Percentiles rank a stretch among this genome's conserved stretches.
Evolutionary conservation across 2,888 invertebrate species (phyloP).

Genomic region (Orchesella flavescens): DNA sequence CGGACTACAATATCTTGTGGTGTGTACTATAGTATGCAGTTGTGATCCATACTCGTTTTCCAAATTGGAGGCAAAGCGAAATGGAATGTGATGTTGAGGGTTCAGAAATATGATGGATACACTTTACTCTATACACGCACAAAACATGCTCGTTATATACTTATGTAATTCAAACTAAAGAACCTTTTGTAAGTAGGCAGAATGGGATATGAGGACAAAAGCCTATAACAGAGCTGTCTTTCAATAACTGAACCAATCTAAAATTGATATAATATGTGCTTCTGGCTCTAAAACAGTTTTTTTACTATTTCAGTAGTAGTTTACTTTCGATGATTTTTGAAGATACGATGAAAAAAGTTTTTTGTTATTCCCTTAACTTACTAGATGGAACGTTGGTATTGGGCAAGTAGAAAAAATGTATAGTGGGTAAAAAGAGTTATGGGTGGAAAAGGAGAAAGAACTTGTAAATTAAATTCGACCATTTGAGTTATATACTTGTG

Average conservation of each 20-base stretch:
- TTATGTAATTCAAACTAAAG: too few relatives aligned
- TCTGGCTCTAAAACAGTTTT: constrained; percentile 36
- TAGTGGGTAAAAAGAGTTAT: not conserved
- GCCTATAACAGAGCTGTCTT: constrained; percentile 27
- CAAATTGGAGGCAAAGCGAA: constrained; percentile 20
- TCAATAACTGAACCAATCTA: constrained; percentile 46
- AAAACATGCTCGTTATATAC: not conserved
- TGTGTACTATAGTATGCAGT: not conserved
- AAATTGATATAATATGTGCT: constrained; percentile 9
- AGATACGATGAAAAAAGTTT: constrained; percentile 59
- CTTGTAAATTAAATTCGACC: constrained; percentile 58
- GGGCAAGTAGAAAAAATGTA: not conserved
- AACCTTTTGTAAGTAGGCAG: constrained; percentile 17
- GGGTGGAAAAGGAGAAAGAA: constrained; percentile 30
- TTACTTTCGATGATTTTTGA: constrained; percentile 46
- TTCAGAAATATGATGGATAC: not conserved
- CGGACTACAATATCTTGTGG: not conserved
- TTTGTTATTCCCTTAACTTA: constrained; percentile 43
- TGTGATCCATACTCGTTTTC: not conserved
- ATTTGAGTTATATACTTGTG: constrained; percentile 22
- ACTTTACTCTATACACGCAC: not conserved
- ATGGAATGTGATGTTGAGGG: constrained; percentile 46
- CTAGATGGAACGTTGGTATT: constrained; percentile 3
- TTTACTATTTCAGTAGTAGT: constrained; percentile 26
- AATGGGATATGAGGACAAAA: constrained; percentile 40